Percentiles rank a stretch among this genome's conserved stretches.
phyloP scores from a whole-genome alignment of 2,797 vertebrate species.

The Emydoidea blandingii region DNA sequence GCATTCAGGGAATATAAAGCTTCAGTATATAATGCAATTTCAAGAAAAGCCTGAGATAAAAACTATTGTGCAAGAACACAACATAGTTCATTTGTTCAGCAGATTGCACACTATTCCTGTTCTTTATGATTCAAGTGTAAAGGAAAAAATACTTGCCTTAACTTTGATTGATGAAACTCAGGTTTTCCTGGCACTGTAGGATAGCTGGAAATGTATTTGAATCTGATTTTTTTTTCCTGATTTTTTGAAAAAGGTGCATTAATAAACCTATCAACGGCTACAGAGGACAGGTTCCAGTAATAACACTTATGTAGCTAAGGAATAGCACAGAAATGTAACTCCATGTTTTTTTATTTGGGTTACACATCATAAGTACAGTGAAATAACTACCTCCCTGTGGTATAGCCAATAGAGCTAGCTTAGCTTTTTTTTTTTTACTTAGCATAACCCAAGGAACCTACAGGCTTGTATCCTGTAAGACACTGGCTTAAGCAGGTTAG shows the following conservation, averaged over 20 bases:
- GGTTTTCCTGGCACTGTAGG: not conserved
- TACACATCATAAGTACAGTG: not conserved
- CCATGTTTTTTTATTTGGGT: not conserved
- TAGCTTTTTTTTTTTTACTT: no score
- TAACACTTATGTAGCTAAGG: not conserved
- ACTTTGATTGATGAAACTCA: not conserved
- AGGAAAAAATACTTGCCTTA: not conserved
- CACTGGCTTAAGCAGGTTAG: no score
- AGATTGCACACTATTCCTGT: not conserved
- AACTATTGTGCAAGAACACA: not conserved
- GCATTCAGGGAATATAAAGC: not conserved
- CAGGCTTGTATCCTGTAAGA: no score
- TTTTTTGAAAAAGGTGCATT: not conserved
- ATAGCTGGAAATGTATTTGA: not conserved
- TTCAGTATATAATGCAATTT: fast-evolving
- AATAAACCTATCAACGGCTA: not conserved
- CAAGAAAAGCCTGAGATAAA: not conserved
- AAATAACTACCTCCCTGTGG: not conserved
- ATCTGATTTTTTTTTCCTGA: not conserved
- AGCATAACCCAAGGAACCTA: no score
- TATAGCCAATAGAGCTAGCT: no score
- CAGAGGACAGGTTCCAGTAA: not conserved
- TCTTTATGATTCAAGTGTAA: not conserved
- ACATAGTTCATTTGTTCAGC: not conserved
- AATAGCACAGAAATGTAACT: not conserved